Base-by-base conservation (phyloP, 2,113 vertebrate species). In the Irena cyanogastra region DNA sequence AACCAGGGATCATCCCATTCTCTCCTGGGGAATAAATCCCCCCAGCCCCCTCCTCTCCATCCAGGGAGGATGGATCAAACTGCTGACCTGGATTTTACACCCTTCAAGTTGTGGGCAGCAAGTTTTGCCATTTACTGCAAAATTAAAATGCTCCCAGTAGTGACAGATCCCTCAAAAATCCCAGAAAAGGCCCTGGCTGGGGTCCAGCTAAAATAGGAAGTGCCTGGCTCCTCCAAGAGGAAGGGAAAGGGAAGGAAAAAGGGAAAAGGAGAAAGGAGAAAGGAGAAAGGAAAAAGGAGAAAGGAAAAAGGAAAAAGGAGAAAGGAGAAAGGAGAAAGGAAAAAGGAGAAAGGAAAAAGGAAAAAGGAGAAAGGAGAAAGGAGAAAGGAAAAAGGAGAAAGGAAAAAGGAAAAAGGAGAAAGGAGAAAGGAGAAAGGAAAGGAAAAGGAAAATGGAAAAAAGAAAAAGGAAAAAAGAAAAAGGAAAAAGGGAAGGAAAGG, bases 401-500 rank as follows among this genome's bases (percentile, higher is more conserved):
- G 30, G 23, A n/a, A 16, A 21, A 10, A 10, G 5, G 16, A 2
- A 10, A 24, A 23, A 9, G 18, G 11, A 33, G 3, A 4, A 4
- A 6, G 15, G 9, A 9, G n/a, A n/a, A n/a, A n/a, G n/a, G n/a
- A n/a, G n/a, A n/a, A n/a, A n/a, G n/a, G n/a, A 14, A 10, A 9
- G 13, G 9, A 17, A 17, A 28, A 4, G 16, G 11, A 6, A 22
- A 22, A 47, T 10, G 45, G 22, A 41, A 41, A 41, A 41, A 13
- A 42, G 41, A 42, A 42, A n/a, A n/a, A 11, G 3, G n/a, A n/a
- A 13, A 24, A 23, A 9, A 3, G 8, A 10, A 5, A 12, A 6
- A 3, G 14, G 7, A 24, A 16, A 23, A 2, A 13, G 3, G 14
- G 14, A 9, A 2, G 31, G 4, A 7, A 30, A 30, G 6, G 27